Base-by-base conservation (phyloP, 2,797 vertebrate species). In the Myotis findleyi region DNA sequence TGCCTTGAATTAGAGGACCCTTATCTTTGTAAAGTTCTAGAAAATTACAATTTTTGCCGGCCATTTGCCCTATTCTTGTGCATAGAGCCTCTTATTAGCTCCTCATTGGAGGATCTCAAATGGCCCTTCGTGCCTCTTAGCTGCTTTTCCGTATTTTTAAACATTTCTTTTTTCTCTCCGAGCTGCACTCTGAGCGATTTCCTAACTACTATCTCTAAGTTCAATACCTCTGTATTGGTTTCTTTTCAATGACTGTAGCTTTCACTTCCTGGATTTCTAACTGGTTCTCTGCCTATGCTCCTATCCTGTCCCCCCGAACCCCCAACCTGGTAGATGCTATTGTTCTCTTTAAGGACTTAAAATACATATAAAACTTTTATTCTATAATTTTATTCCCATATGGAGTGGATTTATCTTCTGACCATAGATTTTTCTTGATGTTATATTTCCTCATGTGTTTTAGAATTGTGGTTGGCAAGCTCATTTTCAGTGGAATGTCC, bases 261-360 rank as follows among this genome's bases (percentile, higher is more conserved):
- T 94, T 77, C 41, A 49, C 51, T 89, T 82, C 59, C 81, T 55
- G 57, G 73, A 53, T 91, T 72, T 95, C 49, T 62, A 55, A 55
- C 20, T 49, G 47, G 6, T 77, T 91, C 30, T 88, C 11, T 47
- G 49, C 30, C 59, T 23, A 4, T 1, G 44, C 30, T 86, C 21
- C 36, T 27, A 4, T 33, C 16, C 13, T 41, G 51, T 75, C 14
- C 30, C 33, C 20, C 2, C 21, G 83, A 6, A 10, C 33, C 53
- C 23, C 2, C 14, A 5, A 49, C 41, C 41, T 16, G 23, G 53
- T 12, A 36, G 9, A 62, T n/a, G 82, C 5, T 83, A 53, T 47
- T 83, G 51, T 57, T 41, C 49, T 66, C 16, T 82, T 59, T 80
- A 90, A 89, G n/a, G 47, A 68, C 69, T 66, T 21, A 30, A 55